phyloP scores from a whole-genome alignment of 2,113 vertebrate species.

The Charadrius vociferus region DNA sequence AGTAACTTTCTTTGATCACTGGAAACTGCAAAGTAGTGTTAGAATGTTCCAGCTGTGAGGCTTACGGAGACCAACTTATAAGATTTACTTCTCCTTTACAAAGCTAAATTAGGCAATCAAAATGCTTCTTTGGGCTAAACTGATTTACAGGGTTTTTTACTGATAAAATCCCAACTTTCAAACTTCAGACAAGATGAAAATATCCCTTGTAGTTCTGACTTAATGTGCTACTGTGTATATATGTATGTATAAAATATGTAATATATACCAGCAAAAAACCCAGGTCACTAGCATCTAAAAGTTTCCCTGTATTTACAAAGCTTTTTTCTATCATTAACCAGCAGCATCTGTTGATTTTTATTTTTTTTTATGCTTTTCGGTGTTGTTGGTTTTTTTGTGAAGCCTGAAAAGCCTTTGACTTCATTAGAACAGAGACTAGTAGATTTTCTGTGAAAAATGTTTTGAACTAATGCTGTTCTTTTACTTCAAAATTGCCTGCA shows the following conservation, averaged over 20 bases:
- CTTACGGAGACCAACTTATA: slow-evolving; percentile 76
- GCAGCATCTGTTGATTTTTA: background rate
- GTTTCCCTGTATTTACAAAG: background rate
- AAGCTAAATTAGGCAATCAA: slow-evolving; percentile 83
- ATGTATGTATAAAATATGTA: background rate
- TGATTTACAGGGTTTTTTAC: slow-evolving; percentile 71
- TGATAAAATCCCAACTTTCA: slow-evolving; percentile 68
- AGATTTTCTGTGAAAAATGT: background rate
- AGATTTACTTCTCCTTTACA: slow-evolving; percentile 78
- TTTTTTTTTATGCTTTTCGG: background rate
- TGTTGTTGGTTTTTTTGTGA: background rate
- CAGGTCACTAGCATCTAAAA: background rate
- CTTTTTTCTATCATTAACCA: background rate
- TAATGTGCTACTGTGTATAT: background rate
- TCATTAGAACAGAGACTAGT: background rate
- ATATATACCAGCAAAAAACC: background rate
- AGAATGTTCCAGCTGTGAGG: slow-evolving; percentile 81
- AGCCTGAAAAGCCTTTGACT: background rate
- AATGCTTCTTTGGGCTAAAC: slow-evolving; percentile 78
- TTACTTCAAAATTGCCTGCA: background rate
- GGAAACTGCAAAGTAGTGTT: slow-evolving; percentile 74
- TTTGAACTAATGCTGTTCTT: background rate
- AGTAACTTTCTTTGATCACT: slow-evolving; percentile 83
- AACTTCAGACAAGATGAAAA: slow-evolving; percentile 48
- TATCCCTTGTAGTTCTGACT: background rate